Base-by-base conservation (phyloP, 2,113 vertebrate species). In the Larimichthys crocea region DNA sequence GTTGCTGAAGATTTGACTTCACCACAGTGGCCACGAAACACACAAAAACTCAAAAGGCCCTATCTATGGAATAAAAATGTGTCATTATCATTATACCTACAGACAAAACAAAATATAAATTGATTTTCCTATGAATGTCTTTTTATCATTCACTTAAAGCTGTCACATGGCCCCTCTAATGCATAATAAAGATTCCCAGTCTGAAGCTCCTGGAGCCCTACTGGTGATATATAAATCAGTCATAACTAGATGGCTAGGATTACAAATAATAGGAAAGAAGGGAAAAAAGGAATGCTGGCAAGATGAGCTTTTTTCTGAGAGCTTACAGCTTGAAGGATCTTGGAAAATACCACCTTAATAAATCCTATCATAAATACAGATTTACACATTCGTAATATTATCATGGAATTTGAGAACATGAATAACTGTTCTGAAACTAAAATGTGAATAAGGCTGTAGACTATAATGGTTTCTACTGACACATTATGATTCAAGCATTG, bases 51-150 rank as follows among this genome's bases (percentile, higher is more conserved):
- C 5, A 31, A 31, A 31, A 31, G 31, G 31, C 31, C 31, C 31
- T 31, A 31, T 31, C 31, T 31, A 31, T 5, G 31, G 31, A 31
- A 31, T 31, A 31, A 50, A 74, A 71, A 31, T 6, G 20, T 19
- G 14, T 52, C 46, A 46, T 68, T 63, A 26, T 14, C 11, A 57
- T 67, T 31, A n/a, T 20, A 53, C 6, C 10, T 57, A n/a, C 17
- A 14, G 17, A 62, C 22, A 61, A 81, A 85, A 74, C n/a, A 35
- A 52, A 63, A 70, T 40, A 44, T 63, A 50, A 74, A 86, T 61
- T 64, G n/a, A 57, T 67, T 31, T 31, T 79, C 17, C 19, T 74
- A 20, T 76, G 5, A 63, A 75, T 66, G 26, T 20, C 35, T 22
- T n/a, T 68, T 66, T 29, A 52, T 76, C 57, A 24, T 62, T 70